phyloP scores from a whole-genome alignment of 2,888 invertebrate genomes.

The Sthenelais limicola region DNA sequence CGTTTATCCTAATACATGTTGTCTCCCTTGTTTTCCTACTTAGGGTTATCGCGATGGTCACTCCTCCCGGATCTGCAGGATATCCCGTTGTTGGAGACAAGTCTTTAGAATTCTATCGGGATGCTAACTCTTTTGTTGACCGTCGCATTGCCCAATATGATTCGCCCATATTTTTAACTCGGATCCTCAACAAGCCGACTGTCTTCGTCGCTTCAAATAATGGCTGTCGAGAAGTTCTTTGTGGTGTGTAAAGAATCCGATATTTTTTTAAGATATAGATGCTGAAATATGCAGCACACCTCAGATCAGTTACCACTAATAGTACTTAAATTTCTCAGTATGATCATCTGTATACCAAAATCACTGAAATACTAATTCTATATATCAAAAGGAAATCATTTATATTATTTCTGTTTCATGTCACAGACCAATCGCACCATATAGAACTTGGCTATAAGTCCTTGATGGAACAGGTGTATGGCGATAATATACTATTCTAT shows the following conservation, averaged over 20 bases:
- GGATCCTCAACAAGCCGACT: constrained; percentile 64
- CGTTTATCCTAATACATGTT: no score
- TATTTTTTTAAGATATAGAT: no score
- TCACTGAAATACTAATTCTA: no score
- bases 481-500: constrained; percentile 62
- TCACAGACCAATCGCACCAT: constrained; percentile 42
- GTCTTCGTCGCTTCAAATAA: constrained; percentile 61
- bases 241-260: constrained; percentile 53
- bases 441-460: constrained; percentile 62
- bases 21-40: no score
- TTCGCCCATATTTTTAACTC: constrained; percentile 58
- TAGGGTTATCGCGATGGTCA: constrained; percentile 40
- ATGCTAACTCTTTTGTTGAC: constrained; percentile 59
- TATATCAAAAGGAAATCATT: no score
- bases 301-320: no score
- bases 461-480: constrained; percentile 62
- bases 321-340: no score
- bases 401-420: no score
- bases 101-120: constrained; percentile 63
- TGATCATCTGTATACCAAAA: neutral
- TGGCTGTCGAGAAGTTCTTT: constrained; percentile 57
- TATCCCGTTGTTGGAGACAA: constrained; percentile 63
- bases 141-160: constrained; percentile 55
- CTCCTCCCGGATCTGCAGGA: constrained; percentile 61
- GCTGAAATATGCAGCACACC: no score